Evolutionary conservation across 1,140 invertebrate genomes (phyloP).

Genomic region (Diabrotica undecimpunctata): DNA sequence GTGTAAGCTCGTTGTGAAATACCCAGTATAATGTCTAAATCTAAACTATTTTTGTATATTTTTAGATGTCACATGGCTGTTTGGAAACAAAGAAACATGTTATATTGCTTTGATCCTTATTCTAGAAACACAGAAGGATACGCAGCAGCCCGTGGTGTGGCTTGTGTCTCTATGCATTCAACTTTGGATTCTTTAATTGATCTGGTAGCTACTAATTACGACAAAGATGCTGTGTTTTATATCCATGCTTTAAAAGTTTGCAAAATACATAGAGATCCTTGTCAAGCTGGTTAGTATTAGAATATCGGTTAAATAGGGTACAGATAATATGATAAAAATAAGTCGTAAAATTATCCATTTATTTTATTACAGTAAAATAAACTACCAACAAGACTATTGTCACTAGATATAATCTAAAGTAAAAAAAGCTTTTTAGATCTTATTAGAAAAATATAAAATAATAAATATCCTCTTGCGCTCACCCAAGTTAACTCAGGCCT

Average conservation of each 20-base stretch:
- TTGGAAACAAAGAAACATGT: constrained; percentile 55
- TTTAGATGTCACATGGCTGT: constrained; percentile 46
- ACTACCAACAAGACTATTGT: no score
- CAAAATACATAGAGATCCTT: constrained; percentile 51
- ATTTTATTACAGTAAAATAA: no score
- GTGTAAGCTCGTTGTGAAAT: no score
- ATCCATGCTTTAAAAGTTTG: constrained; percentile 54
- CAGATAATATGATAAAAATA: no score
- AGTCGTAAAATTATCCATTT: no score
- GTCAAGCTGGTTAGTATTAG: constrained; percentile 35
- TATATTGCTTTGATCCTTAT: constrained; percentile 54
- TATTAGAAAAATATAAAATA: no score
- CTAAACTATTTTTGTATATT: background rate
- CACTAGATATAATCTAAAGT: no score
- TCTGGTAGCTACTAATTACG: constrained; percentile 50
- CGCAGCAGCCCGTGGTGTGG: constrained; percentile 44
- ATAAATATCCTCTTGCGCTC: no score
- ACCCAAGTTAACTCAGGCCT: no score
- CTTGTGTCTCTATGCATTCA: constrained; percentile 52
- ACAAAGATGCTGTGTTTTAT: constrained; percentile 50
- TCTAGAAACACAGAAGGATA: constrained; percentile 40
- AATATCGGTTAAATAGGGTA: background rate
- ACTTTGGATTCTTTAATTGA: constrained; percentile 49
- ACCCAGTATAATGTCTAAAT: no score
- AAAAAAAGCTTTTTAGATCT: no score